Evolutionary conservation across 2,113 vertebrate genomes (phyloP).

Genomic region (Tenebrosternarchus preto): DNA sequence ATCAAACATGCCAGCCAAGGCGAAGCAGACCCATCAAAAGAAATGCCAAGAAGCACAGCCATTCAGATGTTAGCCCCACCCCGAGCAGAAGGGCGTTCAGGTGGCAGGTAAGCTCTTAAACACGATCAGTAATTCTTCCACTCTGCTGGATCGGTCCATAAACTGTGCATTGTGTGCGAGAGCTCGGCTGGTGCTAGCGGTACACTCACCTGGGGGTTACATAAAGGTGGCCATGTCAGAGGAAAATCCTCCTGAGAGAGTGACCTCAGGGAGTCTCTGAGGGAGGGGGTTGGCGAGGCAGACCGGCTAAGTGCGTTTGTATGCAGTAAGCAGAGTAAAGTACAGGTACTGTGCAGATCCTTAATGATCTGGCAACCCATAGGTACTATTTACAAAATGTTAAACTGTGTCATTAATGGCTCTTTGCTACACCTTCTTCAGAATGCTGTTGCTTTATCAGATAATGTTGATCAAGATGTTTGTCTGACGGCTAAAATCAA

Average conservation of each 20-base stretch:
- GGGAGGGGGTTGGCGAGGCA: conserved; percentile 63
- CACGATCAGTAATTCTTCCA: conserved; percentile 34
- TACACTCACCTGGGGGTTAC: conserved; percentile 76
- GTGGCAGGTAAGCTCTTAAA: conserved; percentile 46
- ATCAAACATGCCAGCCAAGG: conserved; percentile 49
- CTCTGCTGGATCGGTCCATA: conserved; percentile 41
- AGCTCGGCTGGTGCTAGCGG: conserved; percentile 53
- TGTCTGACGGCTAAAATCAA: not conserved
- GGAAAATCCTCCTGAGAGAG: conserved; percentile 73
- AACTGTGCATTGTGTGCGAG: conserved; percentile 46
- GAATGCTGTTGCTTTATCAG: not conserved
- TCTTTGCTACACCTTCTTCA: not conserved
- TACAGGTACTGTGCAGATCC: conserved; percentile 43
- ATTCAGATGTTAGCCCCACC: conserved; percentile 35
- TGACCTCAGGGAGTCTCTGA: conserved; percentile 69
- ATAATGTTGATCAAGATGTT: not conserved
- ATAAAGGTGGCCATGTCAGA: conserved; percentile 67
- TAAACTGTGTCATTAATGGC: not conserved
- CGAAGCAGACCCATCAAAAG: conserved; percentile 58
- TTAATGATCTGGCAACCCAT: conserved; percentile 46
- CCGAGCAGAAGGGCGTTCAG: conserved; percentile 23
- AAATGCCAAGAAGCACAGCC: conserved; percentile 45
- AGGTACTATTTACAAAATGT: conserved; percentile 22
- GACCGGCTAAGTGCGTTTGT: conserved; percentile 68
- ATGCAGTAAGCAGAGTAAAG: conserved; percentile 40